Conservation (phyloP, 2,113 vertebrate genomes). For the Forbesichthys papilliferus region DNA sequence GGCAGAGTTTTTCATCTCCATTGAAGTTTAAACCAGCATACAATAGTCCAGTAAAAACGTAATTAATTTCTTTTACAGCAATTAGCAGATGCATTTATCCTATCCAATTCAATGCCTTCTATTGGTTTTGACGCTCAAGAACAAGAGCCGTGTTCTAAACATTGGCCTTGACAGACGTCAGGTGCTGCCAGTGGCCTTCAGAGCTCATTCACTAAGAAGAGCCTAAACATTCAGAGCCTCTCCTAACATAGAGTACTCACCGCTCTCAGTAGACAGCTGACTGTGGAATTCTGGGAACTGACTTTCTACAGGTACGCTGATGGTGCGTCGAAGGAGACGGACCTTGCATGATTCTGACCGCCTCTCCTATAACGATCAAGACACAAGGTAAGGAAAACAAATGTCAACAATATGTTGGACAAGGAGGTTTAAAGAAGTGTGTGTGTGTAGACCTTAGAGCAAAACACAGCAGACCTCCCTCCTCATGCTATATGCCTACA, state of each 20-base stretch:
- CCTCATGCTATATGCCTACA: too few relatives aligned
- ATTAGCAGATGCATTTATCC: too few relatives aligned
- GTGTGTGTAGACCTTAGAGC: too few relatives aligned
- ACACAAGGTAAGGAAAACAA: slow-evolving; percentile 38
- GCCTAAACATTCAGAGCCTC: too few relatives aligned
- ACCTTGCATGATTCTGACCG: slow-evolving; percentile 60
- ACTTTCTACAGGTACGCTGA: slow-evolving; percentile 81
- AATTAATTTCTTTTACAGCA: background rate
- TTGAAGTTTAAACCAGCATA: background rate
- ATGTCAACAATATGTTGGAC: background rate
- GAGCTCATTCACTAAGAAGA: too few relatives aligned
- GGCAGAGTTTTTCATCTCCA: background rate
- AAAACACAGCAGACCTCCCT: too few relatives aligned
- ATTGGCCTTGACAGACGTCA: too few relatives aligned
- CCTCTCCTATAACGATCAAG: slow-evolving; percentile 66
- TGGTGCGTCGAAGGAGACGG: slow-evolving; percentile 78
- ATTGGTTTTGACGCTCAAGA: too few relatives aligned
- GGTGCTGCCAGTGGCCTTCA: too few relatives aligned
- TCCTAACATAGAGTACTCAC: slow-evolving; percentile 61
- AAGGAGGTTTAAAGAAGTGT: background rate
- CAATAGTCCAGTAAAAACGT: background rate
- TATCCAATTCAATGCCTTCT: too few relatives aligned
- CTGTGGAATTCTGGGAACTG: slow-evolving; percentile 71
- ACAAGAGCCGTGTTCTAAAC: too few relatives aligned
- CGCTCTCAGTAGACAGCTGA: slow-evolving; percentile 68